A percentile compares a stretch with the other conserved stretches of the same genome.
phyloP scores from a whole-genome alignment of 2,113 vertebrate species.

The Anhinga anhinga region DNA sequence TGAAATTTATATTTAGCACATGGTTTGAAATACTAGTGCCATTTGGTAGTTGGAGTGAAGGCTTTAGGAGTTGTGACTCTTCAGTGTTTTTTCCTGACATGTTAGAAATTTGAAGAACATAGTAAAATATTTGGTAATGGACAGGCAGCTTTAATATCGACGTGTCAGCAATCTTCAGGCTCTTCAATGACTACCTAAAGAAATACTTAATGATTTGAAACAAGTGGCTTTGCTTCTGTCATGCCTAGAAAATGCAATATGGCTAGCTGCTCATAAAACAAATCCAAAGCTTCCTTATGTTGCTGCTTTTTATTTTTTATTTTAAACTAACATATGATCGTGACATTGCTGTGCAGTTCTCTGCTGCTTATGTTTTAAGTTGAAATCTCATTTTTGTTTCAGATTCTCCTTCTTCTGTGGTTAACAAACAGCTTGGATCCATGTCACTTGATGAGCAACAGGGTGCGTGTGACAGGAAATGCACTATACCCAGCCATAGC shows the following conservation, averaged over 20 bases:
- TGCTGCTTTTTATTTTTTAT: slow-evolving; percentile 44
- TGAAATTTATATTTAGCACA: not conserved
- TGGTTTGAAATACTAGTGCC: not conserved
- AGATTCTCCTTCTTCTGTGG: slow-evolving; percentile 98
- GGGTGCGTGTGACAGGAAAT: slow-evolving; percentile 87
- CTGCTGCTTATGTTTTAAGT: slow-evolving; percentile 84
- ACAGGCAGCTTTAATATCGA: not conserved
- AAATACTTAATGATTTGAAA: slow-evolving; percentile 15
- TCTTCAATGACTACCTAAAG: slow-evolving; percentile 39
- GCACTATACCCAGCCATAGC: slow-evolving; percentile 69
- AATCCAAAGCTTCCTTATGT: slow-evolving; percentile 53
- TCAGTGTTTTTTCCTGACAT: not conserved
- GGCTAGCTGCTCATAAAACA: slow-evolving; percentile 64
- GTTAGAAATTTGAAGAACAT: not conserved
- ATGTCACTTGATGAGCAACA: slow-evolving; percentile 97
- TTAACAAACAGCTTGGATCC: slow-evolving; percentile 99
- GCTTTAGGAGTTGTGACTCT: not conserved
- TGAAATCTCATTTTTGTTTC: slow-evolving; percentile 92
- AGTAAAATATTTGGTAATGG: slow-evolving; percentile 20
- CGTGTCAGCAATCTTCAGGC: slow-evolving; percentile 6
- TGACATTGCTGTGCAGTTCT: slow-evolving; percentile 79
- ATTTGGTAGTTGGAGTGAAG: not conserved
- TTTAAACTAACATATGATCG: slow-evolving; percentile 71
- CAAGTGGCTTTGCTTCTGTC: slow-evolving; percentile 62
- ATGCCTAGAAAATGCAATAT: slow-evolving; percentile 25